These are phyloP conservation scores for Okamejei kenojei DNA, from an alignment of 2,797 vertebrate genomes.

Conservation along the genomic window DNA sequence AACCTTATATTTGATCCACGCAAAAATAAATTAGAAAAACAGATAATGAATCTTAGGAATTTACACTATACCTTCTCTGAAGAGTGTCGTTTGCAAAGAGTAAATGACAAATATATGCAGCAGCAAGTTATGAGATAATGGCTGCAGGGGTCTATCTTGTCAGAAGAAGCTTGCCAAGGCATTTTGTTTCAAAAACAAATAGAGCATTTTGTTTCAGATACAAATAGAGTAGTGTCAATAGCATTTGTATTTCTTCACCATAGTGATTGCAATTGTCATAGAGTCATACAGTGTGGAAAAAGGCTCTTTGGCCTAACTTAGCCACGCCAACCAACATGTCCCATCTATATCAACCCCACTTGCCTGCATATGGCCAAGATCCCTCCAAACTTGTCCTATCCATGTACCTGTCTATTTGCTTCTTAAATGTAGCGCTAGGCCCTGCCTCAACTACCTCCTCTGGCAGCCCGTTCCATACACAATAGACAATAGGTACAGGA, in stretches of 20 bases:
- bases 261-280: background rate
- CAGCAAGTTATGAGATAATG: background rate
- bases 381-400: too few relatives aligned
- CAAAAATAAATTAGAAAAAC: background rate
- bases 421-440: too few relatives aligned
- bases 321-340: too few relatives aligned
- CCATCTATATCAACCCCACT: too few relatives aligned
- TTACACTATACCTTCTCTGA: background rate
- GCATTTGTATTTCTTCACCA: background rate
- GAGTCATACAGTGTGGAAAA: too few relatives aligned
- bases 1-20: background rate
- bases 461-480: too few relatives aligned
- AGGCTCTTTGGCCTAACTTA: too few relatives aligned
- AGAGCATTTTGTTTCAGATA: background rate
- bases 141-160: background rate
- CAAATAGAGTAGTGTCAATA: background rate
- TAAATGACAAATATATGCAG: background rate
- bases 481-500: too few relatives aligned
- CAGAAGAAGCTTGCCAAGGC: background rate
- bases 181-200: background rate
- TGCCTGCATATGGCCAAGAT: too few relatives aligned
- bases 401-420: too few relatives aligned
- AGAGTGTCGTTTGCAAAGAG: background rate
- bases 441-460: too few relatives aligned
- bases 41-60: background rate